Evolutionary conservation across 2,888 invertebrate genomes (phyloP), one percentile per base, ranked within the genome.

Genomic region (Microctonus hyperodae): DNA sequence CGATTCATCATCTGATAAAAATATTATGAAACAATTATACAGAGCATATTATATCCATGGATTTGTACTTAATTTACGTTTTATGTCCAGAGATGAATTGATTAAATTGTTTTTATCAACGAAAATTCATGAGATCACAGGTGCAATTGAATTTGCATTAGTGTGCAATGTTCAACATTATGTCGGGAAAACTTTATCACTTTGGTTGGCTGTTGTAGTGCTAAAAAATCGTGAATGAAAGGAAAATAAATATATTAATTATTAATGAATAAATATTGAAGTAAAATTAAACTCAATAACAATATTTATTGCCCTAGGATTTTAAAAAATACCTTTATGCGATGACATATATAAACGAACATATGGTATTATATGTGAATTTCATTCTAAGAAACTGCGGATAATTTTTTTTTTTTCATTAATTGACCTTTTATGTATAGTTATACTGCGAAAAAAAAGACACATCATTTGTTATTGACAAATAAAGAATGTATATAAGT

Each of bases 41-140:
- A 75, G 83, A 66, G 79, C 79, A 4, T 84, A 83, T 72, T 79
- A 80, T 28, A 77, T 78, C 11, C 83, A 82, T 62, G 83, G 83
- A 2, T 83, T 81, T 55, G 67, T 83, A 16, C 61, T 83, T 7
- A 82, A 82, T 50, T 69, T 82, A 7, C 76, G 82, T 31, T 76
- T 79, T 33, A 71, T 73, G 2, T 72, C 72, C 28, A 35, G 76
- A 0, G 75, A 75, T 3, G 80, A 83, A 51, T 63, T 84, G 13
- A 65, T 76, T 3, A 76, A 77, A 62, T 77, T 78, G 58, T 73
- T 84, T 35, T 65, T 73, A 2, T 75, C 82, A 0, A 83, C 83
- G 0, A 83, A 80, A 65, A 72, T 81, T 67, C 79, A 83, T 35
- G 71, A 76, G 28, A 74, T 81, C 53, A 74, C 76, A 25, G 83